Evolutionary conservation across 1,140 invertebrate genomes (phyloP).

Genomic region (Nasonia longicornis): DNA sequence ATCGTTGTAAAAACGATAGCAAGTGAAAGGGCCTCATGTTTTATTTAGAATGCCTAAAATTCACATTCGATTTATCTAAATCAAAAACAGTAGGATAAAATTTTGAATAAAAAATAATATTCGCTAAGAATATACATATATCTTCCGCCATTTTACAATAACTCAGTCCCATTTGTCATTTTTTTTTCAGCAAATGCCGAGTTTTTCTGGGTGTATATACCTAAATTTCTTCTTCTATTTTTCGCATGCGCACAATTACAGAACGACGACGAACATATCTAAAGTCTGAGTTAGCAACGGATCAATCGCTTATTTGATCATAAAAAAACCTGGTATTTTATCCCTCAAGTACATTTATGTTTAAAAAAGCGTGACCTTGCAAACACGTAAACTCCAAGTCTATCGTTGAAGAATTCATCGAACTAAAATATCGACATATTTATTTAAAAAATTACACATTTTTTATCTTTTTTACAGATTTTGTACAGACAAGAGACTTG

Average conservation of each 20-base stretch:
- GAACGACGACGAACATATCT: conserved; percentile 36
- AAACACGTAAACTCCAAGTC: conserved; percentile 18
- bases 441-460: conserved; percentile 37
- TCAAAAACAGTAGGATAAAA: conserved; percentile 43
- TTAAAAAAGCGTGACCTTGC: conserved; percentile 30
- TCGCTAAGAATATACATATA: conserved; percentile 19
- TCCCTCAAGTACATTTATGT: conserved; percentile 24
- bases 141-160: conserved; percentile 41
- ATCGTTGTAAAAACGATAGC: conserved; percentile 44
- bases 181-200: conserved; percentile 14
- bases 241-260: conserved; percentile 30
- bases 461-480: conserved; percentile 40
- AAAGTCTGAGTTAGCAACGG: conserved; percentile 40
- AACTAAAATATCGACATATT: conserved; percentile 43
- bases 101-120: conserved; percentile 46
- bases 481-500: conserved; percentile 36
- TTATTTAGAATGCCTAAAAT: conserved; percentile 37
- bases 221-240: conserved; percentile 28
- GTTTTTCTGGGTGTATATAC: conserved; percentile 3
- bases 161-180: conserved; percentile 38
- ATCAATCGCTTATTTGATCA: conserved; percentile 6
- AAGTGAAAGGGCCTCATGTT: conserved; percentile 29
- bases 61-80: conserved; percentile 35
- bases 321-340: conserved; percentile 25
- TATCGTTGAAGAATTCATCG: conserved; percentile 37